A percentile compares a stretch with the other conserved stretches of the same genome.
phyloP scores from a whole-genome alignment of 2,113 vertebrate genomes.

The Equus przewalskii region DNA sequence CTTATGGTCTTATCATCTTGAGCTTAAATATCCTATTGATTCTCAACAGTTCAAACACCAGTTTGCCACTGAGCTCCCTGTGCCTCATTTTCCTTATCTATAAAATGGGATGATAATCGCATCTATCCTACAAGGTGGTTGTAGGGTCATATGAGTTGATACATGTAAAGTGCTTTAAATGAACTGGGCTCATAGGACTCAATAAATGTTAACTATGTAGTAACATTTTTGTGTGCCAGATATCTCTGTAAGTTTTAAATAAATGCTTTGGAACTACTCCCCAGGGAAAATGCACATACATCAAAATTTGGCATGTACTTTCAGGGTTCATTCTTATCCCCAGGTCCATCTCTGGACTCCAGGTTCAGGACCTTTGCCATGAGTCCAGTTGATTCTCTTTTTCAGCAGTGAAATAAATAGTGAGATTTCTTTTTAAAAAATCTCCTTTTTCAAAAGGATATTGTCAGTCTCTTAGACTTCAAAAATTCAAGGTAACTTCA shows the following conservation, averaged over 20 bases:
- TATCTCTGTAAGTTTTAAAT: background rate
- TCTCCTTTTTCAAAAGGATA: conserved; percentile 1
- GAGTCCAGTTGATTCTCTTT: background rate
- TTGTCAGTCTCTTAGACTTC: conserved; percentile 41
- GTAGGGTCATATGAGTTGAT: background rate
- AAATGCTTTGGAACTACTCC: background rate
- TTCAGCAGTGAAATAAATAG: background rate
- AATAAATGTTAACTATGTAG: background rate
- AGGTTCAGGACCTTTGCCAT: background rate
- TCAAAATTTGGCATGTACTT: background rate
- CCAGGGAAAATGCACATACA: background rate
- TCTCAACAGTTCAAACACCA: background rate
- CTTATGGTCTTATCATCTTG: conserved; percentile 23
- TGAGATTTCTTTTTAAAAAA: background rate
- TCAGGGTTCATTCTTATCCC: background rate
- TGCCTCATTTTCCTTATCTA: background rate
- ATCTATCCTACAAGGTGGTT: background rate
- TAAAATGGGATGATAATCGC: background rate
- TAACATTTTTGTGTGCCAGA: background rate
- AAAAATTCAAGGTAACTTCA: background rate
- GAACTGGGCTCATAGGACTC: background rate
- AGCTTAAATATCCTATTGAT: background rate
- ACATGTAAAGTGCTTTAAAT: background rate
- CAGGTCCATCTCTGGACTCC: background rate
- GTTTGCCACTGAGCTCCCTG: background rate